Base-by-base conservation (phyloP, 2,888 invertebrate species). In the Pammene fasciana region DNA sequence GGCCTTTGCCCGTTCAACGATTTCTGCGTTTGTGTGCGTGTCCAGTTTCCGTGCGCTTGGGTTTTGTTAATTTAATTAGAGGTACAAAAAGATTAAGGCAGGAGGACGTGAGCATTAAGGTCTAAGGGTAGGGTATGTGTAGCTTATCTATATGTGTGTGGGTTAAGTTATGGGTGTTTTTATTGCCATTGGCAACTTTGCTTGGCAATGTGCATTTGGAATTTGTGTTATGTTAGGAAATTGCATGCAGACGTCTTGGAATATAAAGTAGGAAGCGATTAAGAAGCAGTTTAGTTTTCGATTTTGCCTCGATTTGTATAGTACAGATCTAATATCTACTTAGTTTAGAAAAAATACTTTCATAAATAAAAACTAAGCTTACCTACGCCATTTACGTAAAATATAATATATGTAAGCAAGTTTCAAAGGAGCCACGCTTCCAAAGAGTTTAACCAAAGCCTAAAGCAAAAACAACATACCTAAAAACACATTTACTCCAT, bases 41-140 rank as follows among this genome's bases (percentile, higher is more conserved):
- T 89, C 91, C 91, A 90, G 92, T 91, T 92, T 91, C 91, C 92
- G 86, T 82, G 86, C 89, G 87, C 85, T 86, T 89, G 90, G 89
- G 92, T 89, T 92, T 92, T 87, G 91, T 88, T 92, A 92, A 92
- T 92, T 92, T 92, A 92, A 92, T 92, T 92, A 92, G 92, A 88
- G 89, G 86, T 88, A 91, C 92, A 92, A 92, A 92, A 92, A 92
- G 92, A 92, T 92, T 92, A 92, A 89, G 87, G 88, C 81, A 78
- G 79, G 84, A 87, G 89, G 85, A 90, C 87, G 89, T 83, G 84
- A 80, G 88, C 90, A 89, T 91, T 92, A 89, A 83, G 85, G 88
- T 88, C 89, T 89, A 87, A 88, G 85, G 84, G 79, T 14, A 45
- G 10, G 7, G 10, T 13, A 43, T 43, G 11, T 43, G 43, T 11